A percentile compares a stretch with the other conserved stretches of the same genome.
These are phyloP conservation scores for Podocnemis expansa DNA, from an alignment of 2,113 vertebrate genomes.

Conservation along the genomic window DNA sequence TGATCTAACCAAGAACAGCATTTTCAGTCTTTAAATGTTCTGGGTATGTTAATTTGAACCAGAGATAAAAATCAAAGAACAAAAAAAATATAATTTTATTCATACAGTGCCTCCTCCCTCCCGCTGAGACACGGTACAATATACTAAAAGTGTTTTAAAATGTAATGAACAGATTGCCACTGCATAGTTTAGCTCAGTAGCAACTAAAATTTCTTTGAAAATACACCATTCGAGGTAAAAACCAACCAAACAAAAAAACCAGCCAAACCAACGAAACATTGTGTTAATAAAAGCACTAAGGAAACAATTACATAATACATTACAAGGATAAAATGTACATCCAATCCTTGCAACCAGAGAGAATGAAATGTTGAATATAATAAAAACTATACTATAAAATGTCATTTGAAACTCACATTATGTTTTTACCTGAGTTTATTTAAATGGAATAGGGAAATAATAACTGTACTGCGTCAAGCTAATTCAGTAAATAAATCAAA, in stretches of 20 bases:
- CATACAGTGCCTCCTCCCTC: not conserved
- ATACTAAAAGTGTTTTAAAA: constrained; percentile 31
- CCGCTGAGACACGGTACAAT: constrained; percentile 24
- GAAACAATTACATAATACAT: not conserved
- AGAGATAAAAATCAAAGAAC: constrained; percentile 18
- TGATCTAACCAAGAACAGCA: constrained; percentile 46
- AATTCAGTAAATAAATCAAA: constrained; percentile 61
- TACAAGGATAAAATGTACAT: constrained; percentile 46
- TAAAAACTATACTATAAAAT: constrained; percentile 21
- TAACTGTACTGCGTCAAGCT: constrained; percentile 31
- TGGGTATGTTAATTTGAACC: constrained; percentile 46
- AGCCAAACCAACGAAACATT: constrained; percentile 28
- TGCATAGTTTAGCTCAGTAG: not conserved
- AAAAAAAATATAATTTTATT: not conserved
- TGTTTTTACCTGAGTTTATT: constrained; percentile 40
- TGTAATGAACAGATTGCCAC: constrained; percentile 29
- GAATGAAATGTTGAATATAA: constrained; percentile 58
- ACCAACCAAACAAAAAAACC: no score
- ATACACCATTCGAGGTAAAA: constrained; percentile 47
- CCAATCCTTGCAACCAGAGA: constrained; percentile 36
- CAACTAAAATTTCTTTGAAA: constrained; percentile 46
- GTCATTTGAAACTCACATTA: constrained; percentile 27
- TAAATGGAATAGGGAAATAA: constrained; percentile 48
- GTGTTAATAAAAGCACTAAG: constrained; percentile 29
- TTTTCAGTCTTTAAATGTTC: constrained; percentile 27